These are phyloP conservation scores for Heliopora coerulea DNA, from an alignment of 92 coral and sea anemone species.

Conservation along the genomic window DNA sequence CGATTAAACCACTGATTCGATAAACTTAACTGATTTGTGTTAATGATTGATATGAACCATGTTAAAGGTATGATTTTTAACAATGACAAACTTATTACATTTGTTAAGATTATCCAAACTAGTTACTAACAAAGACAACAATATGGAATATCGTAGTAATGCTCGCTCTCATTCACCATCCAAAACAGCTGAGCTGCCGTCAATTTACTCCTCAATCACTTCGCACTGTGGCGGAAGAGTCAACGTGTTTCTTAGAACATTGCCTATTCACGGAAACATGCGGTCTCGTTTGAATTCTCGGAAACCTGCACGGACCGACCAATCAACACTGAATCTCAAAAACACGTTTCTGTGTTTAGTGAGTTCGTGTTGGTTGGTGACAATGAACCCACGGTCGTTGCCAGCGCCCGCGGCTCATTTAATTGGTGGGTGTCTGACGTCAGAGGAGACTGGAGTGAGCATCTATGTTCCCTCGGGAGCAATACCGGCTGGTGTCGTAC, in stretches of 20 bases:
- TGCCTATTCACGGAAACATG: neutral
- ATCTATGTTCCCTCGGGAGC: slow-evolving; percentile 95
- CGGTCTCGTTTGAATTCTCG: neutral
- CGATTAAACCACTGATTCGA: no score
- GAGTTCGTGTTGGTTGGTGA: slow-evolving; percentile 86
- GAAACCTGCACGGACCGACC: no score
- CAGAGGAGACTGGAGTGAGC: slow-evolving; percentile 97
- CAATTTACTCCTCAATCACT: slow-evolving; percentile 5
- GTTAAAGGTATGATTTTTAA: no score
- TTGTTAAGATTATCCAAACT: no score
- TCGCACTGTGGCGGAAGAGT: slow-evolving; percentile 40
- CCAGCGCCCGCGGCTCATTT: slow-evolving; percentile 97
- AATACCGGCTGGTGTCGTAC: slow-evolving; percentile 80
- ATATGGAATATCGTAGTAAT: no score
- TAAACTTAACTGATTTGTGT: no score
- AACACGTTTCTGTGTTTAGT: slow-evolving; percentile 54
- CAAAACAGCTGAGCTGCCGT: no score
- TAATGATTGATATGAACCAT: no score
- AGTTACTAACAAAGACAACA: no score
- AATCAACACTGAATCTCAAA: no score
- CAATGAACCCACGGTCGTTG: slow-evolving; percentile 94
- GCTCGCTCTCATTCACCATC: no score
- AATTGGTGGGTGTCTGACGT: slow-evolving; percentile 90
- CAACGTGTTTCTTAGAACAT: slow-evolving; percentile 11
- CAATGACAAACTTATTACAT: no score